Conservation (phyloP, 2,888 invertebrate genomes). For the Eurytoma adleriae region DNA sequence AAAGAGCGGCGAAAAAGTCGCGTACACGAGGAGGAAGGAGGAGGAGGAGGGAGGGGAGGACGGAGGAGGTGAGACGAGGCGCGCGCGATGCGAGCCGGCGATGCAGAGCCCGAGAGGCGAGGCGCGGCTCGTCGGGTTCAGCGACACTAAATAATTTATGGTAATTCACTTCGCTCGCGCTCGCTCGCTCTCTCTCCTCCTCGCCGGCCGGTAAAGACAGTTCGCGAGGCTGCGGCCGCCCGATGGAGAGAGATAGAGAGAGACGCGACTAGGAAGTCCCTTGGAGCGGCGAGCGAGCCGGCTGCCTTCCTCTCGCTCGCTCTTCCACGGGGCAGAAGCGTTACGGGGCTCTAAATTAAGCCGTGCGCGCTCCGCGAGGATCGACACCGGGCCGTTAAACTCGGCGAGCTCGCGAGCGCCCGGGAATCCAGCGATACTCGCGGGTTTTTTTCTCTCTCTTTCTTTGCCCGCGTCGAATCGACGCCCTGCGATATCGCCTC, state of each 20-base stretch:
- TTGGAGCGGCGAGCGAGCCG: background rate
- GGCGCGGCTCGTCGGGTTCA: conserved; percentile 56
- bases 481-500: conserved; percentile 17
- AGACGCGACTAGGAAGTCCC: conserved; percentile 48
- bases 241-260: conserved; percentile 27
- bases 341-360: conserved; percentile 52
- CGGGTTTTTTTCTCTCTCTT: background rate
- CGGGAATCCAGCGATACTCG: background rate
- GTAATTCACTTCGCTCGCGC: conserved; percentile 46
- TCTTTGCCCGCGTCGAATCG: too few species aligned
- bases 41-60: too few species aligned
- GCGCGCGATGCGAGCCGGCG: too few species aligned
- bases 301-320: conserved; percentile 1
- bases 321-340: conserved; percentile 35
- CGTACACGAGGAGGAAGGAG: too few species aligned
- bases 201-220: conserved; percentile 49
- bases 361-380: conserved; percentile 11
- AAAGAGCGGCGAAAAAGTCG: conserved; percentile 10
- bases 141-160: conserved; percentile 58
- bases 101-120: conserved; percentile 1
- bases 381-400: conserved; percentile 12
- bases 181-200: conserved; percentile 3
- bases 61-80: too few species aligned
- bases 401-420: background rate
- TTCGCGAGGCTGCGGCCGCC: conserved; percentile 32